Evolutionary conservation across 1,140 invertebrate genomes (phyloP).

Genomic region (Triops cancriformis): DNA sequence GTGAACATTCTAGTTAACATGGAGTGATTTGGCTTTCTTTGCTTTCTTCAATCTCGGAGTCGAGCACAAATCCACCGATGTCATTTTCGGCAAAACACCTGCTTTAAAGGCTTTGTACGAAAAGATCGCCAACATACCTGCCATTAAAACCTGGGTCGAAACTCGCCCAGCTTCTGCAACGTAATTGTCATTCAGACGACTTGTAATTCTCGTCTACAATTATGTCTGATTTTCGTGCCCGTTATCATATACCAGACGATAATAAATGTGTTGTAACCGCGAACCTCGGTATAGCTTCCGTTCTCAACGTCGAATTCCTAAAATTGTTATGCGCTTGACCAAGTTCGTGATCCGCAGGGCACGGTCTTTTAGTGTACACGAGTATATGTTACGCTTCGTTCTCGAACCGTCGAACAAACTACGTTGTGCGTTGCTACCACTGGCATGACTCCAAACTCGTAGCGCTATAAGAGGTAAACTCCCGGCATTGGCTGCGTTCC

Average conservation of each 20-base stretch:
- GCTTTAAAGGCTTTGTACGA: not conserved
- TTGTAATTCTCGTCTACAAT: not conserved
- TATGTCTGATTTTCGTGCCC: not conserved
- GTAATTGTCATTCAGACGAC: not conserved
- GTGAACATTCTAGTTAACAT: conserved; percentile 20
- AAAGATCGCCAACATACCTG: conserved; percentile 16
- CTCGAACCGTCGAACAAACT: no score
- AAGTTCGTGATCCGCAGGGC: no score
- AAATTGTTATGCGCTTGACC: no score
- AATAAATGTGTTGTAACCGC: no score
- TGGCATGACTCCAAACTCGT: not conserved
- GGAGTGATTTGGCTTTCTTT: conserved; percentile 25
- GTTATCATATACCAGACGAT: no score
- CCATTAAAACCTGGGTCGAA: conserved; percentile 20
- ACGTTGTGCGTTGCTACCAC: no score
- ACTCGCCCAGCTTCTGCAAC: not conserved
- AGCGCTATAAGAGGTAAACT: not conserved
- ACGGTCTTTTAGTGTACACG: no score
- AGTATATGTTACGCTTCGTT: no score
- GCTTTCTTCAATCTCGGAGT: not conserved
- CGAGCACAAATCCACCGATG: conserved; percentile 37
- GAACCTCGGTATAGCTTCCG: no score
- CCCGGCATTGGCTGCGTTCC: not conserved
- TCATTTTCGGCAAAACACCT: conserved; percentile 50
- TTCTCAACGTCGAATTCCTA: no score